Percentiles rank a stretch among this genome's conserved stretches.
Conservation (phyloP, 2,888 invertebrate species). For the Seira musarum region DNA sequence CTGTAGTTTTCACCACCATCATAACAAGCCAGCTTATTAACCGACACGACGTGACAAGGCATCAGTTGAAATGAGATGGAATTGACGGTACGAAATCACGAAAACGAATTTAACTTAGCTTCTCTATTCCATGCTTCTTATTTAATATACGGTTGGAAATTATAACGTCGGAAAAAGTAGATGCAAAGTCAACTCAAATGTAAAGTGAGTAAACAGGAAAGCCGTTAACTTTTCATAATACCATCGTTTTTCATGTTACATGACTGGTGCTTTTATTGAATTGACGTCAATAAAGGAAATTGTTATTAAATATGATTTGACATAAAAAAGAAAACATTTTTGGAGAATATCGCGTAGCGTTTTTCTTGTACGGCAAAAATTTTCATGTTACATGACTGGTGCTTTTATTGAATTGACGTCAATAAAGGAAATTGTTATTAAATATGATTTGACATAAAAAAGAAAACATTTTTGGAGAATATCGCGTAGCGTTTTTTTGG, state of each 20-base stretch:
- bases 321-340: not conserved
- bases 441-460: not conserved
- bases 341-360: not conserved
- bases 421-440: constrained; percentile 1
- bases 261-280: constrained; percentile 21
- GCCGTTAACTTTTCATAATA: not conserved
- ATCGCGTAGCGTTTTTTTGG: not conserved
- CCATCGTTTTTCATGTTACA: not conserved
- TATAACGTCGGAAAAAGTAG: not conserved
- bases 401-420: constrained; percentile 28
- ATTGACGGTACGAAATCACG: constrained; percentile 11
- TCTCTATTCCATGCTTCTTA: not conserved
- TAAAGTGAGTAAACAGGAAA: constrained; percentile 7
- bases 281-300: constrained; percentile 19
- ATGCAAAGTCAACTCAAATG: constrained; percentile 9
- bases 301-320: not conserved
- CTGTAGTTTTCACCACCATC: not conserved
- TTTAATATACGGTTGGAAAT: not conserved
- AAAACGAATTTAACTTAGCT: constrained; percentile 20
- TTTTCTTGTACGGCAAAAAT: not conserved
- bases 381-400: not conserved
- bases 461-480: constrained; percentile 1
- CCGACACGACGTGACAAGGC: constrained; percentile 18
- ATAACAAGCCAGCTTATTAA: constrained; percentile 15
- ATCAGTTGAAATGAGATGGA: constrained; percentile 24